Conservation (phyloP, 2,113 vertebrate genomes). For the Paedocypris sp. region DNA sequence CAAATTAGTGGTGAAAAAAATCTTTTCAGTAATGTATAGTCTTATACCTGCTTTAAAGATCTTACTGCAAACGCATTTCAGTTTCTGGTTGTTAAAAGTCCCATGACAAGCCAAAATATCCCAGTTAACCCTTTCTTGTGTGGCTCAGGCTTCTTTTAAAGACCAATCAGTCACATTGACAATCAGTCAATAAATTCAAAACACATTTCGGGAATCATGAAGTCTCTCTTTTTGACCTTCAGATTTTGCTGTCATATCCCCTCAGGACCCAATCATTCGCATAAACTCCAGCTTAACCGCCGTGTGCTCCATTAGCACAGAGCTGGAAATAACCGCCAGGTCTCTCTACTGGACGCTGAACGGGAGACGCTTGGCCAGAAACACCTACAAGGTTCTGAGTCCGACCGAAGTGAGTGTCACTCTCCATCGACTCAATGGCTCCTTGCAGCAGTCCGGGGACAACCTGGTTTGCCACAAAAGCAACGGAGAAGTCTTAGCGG, state of each 20-base stretch:
- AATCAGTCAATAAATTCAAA: conserved; percentile 48
- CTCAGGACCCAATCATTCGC: conserved; percentile 75
- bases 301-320: conserved; percentile 67
- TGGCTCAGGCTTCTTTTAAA: too few species aligned
- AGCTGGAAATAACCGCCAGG: conserved; percentile 55
- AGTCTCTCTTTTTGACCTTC: conserved; percentile 33
- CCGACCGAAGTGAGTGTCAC: conserved; percentile 62
- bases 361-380: conserved; percentile 64
- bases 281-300: conserved; percentile 82
- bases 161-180: too few species aligned
- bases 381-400: conserved; percentile 59
- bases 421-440: conserved; percentile 74
- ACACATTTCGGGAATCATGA: conserved; percentile 44
- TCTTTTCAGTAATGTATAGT: too few species aligned
- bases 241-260: conserved; percentile 75
- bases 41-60: too few species aligned
- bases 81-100: too few species aligned
- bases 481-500: conserved; percentile 76
- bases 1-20: too few species aligned
- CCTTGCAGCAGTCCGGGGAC: conserved; percentile 83
- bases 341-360: conserved; percentile 85
- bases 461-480: conserved; percentile 83
- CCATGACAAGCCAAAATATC: too few species aligned
- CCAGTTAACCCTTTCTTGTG: too few species aligned
- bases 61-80: too few species aligned